Conservation (phyloP, 2,113 vertebrate species). For the Holacanthus passer region DNA sequence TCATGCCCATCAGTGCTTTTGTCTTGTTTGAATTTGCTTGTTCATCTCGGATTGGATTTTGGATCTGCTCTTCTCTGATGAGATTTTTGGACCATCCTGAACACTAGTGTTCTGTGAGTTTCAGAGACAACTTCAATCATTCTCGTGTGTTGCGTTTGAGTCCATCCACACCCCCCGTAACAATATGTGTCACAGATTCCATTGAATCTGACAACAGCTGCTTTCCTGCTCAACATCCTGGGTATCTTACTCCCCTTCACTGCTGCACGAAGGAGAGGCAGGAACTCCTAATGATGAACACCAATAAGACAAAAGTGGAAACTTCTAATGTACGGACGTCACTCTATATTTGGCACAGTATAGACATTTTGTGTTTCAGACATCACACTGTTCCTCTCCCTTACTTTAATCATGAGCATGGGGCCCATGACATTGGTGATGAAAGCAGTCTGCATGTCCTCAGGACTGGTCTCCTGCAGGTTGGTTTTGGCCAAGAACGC, state of each 20-base stretch:
- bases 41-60: too few relatives aligned
- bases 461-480: slow-evolving; percentile 67
- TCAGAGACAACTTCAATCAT: too few relatives aligned
- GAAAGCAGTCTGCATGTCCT: slow-evolving; percentile 79
- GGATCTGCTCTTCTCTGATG: slow-evolving; percentile 51
- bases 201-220: slow-evolving; percentile 78
- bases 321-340: background rate
- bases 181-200: too few relatives aligned
- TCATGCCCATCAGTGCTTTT: too few relatives aligned
- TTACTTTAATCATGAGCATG: slow-evolving; percentile 79
- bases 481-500: slow-evolving; percentile 55
- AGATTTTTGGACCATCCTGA: too few relatives aligned
- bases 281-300: slow-evolving; percentile 68
- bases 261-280: slow-evolving; percentile 76
- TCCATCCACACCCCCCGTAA: too few relatives aligned
- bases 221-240: slow-evolving; percentile 78
- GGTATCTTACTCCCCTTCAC: slow-evolving; percentile 57
- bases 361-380: background rate
- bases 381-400: background rate
- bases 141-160: too few relatives aligned
- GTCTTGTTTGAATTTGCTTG: too few relatives aligned
- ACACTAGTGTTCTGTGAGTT: too few relatives aligned
- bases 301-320: background rate
- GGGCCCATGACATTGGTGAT: slow-evolving; percentile 78
- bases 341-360: too few relatives aligned